Evolutionary conservation across 2,797 vertebrate species (phyloP).

Genomic region (Meda fulgida): DNA sequence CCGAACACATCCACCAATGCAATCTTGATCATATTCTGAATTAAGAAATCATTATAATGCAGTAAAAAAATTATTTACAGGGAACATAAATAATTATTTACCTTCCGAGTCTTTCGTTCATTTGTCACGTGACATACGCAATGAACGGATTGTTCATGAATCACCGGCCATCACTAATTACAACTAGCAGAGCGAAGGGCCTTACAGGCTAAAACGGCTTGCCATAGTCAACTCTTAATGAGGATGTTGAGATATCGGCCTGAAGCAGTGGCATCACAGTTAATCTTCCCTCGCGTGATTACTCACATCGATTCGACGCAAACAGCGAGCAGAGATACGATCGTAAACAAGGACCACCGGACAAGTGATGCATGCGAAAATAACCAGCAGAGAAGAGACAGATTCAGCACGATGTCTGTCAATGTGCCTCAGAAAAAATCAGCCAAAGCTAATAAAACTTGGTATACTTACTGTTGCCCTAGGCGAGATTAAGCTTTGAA

Average conservation of each 20-base stretch:
- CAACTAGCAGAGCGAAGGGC: not conserved
- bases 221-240: not conserved
- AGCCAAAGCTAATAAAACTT: not conserved
- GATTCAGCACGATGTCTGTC: not conserved
- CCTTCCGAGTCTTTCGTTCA: too few relatives aligned
- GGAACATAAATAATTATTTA: too few relatives aligned
- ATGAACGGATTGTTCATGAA: too few relatives aligned
- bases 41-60: too few relatives aligned
- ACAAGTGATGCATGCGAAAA: constrained; percentile 39
- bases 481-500: too few relatives aligned
- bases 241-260: constrained; percentile 25
- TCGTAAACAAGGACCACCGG: constrained; percentile 22
- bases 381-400: constrained; percentile 18
- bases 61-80: too few relatives aligned
- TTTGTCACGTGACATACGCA: too few relatives aligned
- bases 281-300: constrained; percentile 41
- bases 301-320: constrained; percentile 30
- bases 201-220: not conserved
- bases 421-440: not conserved
- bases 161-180: too few relatives aligned
- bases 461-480: constrained; percentile 10
- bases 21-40: too few relatives aligned
- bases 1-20: too few relatives aligned
- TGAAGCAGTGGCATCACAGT: not conserved
- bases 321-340: constrained; percentile 40